phyloP scores from a whole-genome alignment of 2,113 vertebrate genomes.

The Notothenia coriiceps region DNA sequence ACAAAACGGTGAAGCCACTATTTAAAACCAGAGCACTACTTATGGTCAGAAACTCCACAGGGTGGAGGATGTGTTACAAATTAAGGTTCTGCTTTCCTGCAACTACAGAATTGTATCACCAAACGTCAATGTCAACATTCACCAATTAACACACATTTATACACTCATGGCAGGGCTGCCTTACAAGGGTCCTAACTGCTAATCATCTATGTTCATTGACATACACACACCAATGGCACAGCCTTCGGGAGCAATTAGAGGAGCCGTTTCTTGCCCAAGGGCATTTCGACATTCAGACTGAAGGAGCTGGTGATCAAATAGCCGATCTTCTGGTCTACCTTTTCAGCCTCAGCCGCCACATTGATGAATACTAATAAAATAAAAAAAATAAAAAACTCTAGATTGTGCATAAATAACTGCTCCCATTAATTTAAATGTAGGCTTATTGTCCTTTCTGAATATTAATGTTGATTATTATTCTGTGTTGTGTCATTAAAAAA shows the following conservation, averaged over 20 bases:
- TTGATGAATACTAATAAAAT: neutral
- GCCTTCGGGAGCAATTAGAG: too few species aligned
- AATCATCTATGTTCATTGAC: too few species aligned
- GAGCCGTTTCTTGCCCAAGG: too few species aligned
- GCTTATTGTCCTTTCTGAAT: neutral
- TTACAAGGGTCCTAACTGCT: too few species aligned
- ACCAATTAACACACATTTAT: too few species aligned
- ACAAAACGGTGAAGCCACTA: neutral
- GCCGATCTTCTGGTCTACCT: too few species aligned
- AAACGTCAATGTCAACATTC: neutral
- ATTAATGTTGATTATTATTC: neutral
- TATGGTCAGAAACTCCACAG: neutral
- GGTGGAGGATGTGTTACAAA: neutral
- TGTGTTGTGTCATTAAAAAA: neutral
- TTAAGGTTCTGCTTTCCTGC: neutral
- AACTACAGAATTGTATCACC: neutral
- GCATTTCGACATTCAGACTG: too few species aligned
- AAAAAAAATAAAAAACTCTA: neutral
- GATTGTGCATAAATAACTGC: neutral
- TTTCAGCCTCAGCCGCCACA: too few species aligned
- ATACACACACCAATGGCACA: too few species aligned
- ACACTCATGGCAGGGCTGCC: too few species aligned
- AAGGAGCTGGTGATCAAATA: too few species aligned
- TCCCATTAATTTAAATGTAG: neutral
- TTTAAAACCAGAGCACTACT: conserved; percentile 9